A percentile compares a stretch with the other conserved stretches of the same genome.
Conservation (phyloP, 1,140 invertebrate genomes). For the Sycophila sp. region DNA sequence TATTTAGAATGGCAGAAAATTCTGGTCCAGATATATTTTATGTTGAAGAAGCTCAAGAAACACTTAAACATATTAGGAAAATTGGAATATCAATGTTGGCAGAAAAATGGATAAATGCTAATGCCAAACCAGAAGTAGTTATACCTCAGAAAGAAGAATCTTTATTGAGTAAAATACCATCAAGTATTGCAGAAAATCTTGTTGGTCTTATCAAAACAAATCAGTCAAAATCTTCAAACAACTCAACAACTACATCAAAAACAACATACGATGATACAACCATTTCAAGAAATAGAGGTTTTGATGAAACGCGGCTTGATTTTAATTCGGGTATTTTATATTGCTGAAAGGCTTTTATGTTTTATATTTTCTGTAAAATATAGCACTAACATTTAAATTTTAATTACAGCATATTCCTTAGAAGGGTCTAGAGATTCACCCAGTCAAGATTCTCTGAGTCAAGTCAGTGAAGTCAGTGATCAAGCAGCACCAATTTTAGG, state of each 20-base stretch:
- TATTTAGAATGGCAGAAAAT: constrained; percentile 59
- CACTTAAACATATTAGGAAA: constrained; percentile 73
- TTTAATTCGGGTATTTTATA: constrained; percentile 50
- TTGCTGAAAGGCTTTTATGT: not conserved
- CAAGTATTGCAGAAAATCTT: constrained; percentile 61
- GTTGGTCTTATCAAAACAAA: constrained; percentile 61
- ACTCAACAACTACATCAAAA: constrained; percentile 46
- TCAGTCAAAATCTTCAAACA: constrained; percentile 38
- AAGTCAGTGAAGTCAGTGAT: constrained; percentile 73
- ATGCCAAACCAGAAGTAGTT: constrained; percentile 67
- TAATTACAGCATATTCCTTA: constrained; percentile 57
- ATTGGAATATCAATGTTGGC: constrained; percentile 72
- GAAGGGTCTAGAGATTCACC: constrained; percentile 48
- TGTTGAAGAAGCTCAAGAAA: constrained; percentile 77
- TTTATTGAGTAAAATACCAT: constrained; percentile 40
- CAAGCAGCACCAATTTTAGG: constrained; percentile 71
- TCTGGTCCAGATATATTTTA: constrained; percentile 71
- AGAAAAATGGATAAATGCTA: constrained; percentile 70
- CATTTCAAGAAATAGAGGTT: constrained; percentile 70
- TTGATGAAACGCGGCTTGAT: constrained; percentile 60
- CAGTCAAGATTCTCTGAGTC: constrained; percentile 69
- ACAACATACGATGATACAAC: constrained; percentile 65
- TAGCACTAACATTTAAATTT: not conserved
- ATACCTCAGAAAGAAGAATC: constrained; percentile 48
- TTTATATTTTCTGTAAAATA: not conserved